Evolutionary conservation across 2,888 invertebrate species (phyloP).

Genomic region (Zeuzera pyrina): DNA sequence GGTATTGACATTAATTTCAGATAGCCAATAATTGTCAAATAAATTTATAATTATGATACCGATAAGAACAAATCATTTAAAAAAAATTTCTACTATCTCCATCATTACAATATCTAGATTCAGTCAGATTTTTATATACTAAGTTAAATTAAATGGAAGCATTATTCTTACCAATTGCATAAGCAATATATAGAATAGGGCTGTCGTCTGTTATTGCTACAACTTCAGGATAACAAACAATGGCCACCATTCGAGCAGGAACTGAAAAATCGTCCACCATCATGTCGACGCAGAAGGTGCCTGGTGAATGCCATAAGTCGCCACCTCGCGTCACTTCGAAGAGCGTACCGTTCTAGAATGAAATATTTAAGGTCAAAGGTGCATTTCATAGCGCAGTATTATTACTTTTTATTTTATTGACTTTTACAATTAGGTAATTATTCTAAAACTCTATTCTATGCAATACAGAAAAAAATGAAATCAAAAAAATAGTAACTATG

Average conservation of each 20-base stretch:
- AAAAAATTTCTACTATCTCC: too few relatives aligned
- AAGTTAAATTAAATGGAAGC: too few relatives aligned
- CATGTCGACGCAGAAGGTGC: slow-evolving; percentile 48
- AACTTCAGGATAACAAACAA: slow-evolving; percentile 37
- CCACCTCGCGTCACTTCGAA: slow-evolving; percentile 31
- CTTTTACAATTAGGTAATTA: neutral
- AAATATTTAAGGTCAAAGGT: neutral
- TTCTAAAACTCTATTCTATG: neutral
- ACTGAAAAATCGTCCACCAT: slow-evolving; percentile 21
- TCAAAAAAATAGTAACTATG: neutral
- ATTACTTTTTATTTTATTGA: neutral
- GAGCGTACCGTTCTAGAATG: slow-evolving; percentile 46
- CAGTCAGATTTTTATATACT: too few relatives aligned
- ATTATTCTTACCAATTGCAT: slow-evolving; percentile 56
- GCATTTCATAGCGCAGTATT: neutral
- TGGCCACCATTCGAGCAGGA: slow-evolving; percentile 35
- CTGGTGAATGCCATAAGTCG: slow-evolving; percentile 34
- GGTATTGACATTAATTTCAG: too few relatives aligned
- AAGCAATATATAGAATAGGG: slow-evolving; percentile 36
- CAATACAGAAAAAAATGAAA: neutral
- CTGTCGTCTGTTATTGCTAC: slow-evolving; percentile 33
- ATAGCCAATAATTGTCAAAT: too few relatives aligned
- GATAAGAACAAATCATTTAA: too few relatives aligned
- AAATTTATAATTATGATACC: too few relatives aligned
- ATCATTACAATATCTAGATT: too few relatives aligned